Base-by-base conservation (phyloP, 2,888 invertebrate genomes). In the Diploptera punctata region DNA sequence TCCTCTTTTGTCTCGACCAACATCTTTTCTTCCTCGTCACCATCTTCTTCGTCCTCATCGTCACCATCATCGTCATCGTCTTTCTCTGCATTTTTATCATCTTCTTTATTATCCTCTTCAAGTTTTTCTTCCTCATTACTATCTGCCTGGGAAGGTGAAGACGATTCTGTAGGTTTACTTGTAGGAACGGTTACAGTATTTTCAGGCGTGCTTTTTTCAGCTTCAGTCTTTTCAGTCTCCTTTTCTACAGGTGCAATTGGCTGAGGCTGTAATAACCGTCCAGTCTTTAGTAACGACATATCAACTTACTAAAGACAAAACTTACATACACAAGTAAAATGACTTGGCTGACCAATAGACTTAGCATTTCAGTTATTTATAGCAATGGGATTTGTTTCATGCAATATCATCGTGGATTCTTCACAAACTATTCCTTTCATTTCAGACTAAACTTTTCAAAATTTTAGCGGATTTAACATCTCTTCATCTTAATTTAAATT, bases 111-210 rank as follows among this genome's bases (percentile, higher is more conserved):
- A 1, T 44, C 49, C 77, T 77, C 75, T 49, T 75, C 77, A 43
- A 77, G 77, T 61, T 77, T 77, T 78, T 77, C 47, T n/a, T n/a
- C n/a, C n/a, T 57, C 33, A 33, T 33, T 33, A 5, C 10, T 33
- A 7, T 33, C 33, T 33, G 5, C 33, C 5, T 7, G 33, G 10
- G 33, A 7, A 7, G 33, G 33, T 33, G 33, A 10, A 7, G 33
- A 33, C 33, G 33, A 10, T 4, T 7, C 44, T 47, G 29, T 13
- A 33, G n/a, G 10, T 26, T 4, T 65, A 18, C 26, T 47, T 16
- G 29, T 65, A 65, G 65, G 65, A 65, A 65, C 65, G 26, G 65
- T 19, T 65, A 29, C 65, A n/a, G 7, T 21, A 21, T 44, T 65
- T 24, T 29, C 31, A 4, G 10, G n/a, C 7, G n/a, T 47, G 29